A percentile compares a stretch with the other conserved stretches of the same genome.
Conservation (phyloP, 2,113 vertebrate species). For the Labeo rohita region DNA sequence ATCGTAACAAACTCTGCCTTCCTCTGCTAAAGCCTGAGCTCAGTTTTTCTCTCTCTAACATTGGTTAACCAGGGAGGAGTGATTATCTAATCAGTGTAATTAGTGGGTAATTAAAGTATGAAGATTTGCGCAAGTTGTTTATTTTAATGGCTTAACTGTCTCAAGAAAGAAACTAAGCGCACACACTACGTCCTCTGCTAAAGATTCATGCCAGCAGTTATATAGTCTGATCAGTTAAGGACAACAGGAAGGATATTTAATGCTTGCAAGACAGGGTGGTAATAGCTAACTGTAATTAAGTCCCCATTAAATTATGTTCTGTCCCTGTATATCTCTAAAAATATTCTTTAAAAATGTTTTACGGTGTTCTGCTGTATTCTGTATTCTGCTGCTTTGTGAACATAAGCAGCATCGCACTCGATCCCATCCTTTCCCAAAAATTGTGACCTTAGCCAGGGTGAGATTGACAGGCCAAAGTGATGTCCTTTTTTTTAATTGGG, state of each 20-base stretch:
- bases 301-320: no score
- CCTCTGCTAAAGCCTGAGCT: not conserved
- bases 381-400: not conserved
- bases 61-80: conserved; percentile 4
- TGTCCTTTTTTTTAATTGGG: conserved; percentile 3
- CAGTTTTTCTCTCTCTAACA: not conserved
- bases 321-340: no score
- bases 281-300: not conserved
- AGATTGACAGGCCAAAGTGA: not conserved
- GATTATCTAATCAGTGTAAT: conserved; percentile 33
- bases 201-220: not conserved
- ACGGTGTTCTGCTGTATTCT: not conserved
- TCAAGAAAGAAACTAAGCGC: not conserved
- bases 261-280: not conserved
- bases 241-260: not conserved
- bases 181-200: not conserved
- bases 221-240: not conserved
- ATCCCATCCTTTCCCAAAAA: not conserved
- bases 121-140: not conserved
- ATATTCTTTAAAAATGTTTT: no score
- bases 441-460: not conserved
- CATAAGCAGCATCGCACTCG: not conserved
- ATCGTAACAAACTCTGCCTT: not conserved
- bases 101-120: conserved; percentile 13
- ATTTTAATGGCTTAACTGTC: not conserved